Percentiles rank a stretch among this genome's conserved stretches.
Conservation (phyloP, 2,113 vertebrate species). For the Nesoenas mayeri region DNA sequence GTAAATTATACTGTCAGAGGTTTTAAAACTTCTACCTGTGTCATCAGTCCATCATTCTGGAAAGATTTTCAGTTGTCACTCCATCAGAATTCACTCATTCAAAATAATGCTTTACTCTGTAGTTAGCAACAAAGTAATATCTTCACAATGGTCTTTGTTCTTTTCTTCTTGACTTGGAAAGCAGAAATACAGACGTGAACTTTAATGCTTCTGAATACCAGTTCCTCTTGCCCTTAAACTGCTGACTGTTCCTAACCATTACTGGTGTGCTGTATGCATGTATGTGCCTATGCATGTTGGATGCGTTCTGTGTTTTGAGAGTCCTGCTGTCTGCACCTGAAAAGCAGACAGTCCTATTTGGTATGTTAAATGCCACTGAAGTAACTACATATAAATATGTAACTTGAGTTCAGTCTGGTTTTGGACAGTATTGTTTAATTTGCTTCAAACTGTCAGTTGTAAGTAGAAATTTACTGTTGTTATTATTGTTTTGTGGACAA, state of each 20-base stretch:
- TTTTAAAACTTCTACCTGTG: neutral
- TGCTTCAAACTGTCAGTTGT: neutral
- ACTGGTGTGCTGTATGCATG: neutral
- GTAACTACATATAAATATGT: neutral
- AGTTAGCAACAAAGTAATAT: neutral
- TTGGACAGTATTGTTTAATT: neutral
- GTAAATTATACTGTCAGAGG: neutral
- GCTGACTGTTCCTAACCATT: neutral
- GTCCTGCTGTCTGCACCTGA: neutral
- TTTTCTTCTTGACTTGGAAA: neutral
- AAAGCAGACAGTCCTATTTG: rapidly evolving
- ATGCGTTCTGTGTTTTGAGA: neutral
- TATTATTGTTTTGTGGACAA: neutral
- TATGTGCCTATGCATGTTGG: neutral
- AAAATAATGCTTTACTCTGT: neutral
- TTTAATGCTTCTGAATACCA: neutral
- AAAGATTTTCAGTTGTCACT: neutral
- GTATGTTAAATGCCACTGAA: neutral
- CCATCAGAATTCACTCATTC: neutral
- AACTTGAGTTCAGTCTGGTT: neutral
- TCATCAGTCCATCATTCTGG: neutral
- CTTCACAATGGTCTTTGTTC: neutral
- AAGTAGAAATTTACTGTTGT: neutral
- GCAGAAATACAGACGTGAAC: neutral
- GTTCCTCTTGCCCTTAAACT: slow-evolving; percentile 18